Evolutionary conservation across 2,113 vertebrate genomes (phyloP).

Genomic region (Trematocara stigmaticum): DNA sequence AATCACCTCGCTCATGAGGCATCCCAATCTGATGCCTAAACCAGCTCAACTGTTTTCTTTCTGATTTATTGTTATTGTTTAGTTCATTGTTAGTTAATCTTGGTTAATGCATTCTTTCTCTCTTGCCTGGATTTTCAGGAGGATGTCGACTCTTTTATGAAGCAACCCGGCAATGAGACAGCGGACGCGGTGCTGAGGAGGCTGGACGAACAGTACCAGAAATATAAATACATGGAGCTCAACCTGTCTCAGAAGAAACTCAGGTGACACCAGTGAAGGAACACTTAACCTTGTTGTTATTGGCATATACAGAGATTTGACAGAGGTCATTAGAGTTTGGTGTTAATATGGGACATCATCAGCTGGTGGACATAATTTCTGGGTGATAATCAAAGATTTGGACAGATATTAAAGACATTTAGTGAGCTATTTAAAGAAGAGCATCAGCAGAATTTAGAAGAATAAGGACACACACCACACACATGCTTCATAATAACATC

Average conservation of each 20-base stretch:
- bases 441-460: background rate
- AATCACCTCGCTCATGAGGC: background rate
- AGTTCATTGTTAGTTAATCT: background rate
- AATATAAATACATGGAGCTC: constrained; percentile 99
- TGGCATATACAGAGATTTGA: background rate
- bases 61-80: background rate
- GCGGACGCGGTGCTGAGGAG: constrained; percentile 88
- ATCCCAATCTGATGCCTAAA: background rate
- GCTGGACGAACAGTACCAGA: constrained; percentile 96
- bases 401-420: background rate
- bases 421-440: accelerated
- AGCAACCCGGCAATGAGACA: constrained; percentile 92
- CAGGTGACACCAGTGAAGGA: constrained; percentile 70
- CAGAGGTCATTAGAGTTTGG: background rate
- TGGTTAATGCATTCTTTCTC: background rate
- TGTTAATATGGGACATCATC: background rate
- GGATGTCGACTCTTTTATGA: constrained; percentile 97
- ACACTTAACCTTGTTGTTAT: background rate
- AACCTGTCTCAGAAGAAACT: constrained; percentile 96
- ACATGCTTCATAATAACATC: background rate
- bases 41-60: background rate
- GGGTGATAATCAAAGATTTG: background rate
- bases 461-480: background rate
- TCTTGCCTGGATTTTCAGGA: constrained; percentile 71
- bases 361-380: background rate